Evolutionary conservation across 2,888 invertebrate species (phyloP).

Genomic region (Nemurella pictetii): DNA sequence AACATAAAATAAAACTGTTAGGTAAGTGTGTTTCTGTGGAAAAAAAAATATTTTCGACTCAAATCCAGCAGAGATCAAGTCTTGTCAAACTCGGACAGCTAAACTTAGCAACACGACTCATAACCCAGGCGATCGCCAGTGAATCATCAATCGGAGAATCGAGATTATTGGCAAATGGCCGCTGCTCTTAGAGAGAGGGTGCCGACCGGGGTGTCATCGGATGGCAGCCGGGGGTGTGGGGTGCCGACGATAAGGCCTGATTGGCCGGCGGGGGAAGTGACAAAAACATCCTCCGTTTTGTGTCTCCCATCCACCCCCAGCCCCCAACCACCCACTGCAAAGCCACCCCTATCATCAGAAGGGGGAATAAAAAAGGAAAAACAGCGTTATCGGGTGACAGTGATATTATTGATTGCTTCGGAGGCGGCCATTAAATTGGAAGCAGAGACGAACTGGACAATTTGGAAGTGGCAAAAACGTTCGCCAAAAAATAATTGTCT

Average conservation of each 20-base stretch:
- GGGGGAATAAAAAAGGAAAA: background rate
- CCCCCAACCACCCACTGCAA: background rate
- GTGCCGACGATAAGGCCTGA: background rate
- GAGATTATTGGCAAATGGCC: background rate
- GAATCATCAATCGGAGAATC: background rate
- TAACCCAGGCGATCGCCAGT: background rate
- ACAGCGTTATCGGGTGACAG: constrained; percentile 1
- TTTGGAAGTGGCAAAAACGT: too few species aligned
- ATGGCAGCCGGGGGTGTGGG: background rate
- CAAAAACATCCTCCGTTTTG: background rate
- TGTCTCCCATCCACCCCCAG: background rate
- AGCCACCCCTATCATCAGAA: background rate
- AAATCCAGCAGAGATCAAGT: too few species aligned
- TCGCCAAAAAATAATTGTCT: too few species aligned
- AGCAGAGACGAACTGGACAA: background rate
- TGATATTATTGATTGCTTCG: constrained; percentile 12
- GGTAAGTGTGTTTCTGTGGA: too few species aligned
- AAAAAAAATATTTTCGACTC: too few species aligned
- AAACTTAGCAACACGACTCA: too few species aligned
- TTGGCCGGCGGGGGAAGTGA: background rate
- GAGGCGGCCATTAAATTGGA: background rate
- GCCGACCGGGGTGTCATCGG: background rate
- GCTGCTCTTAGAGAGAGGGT: background rate
- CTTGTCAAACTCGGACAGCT: too few species aligned
- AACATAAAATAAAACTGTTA: too few species aligned